Evolutionary conservation across 2,797 vertebrate genomes (phyloP).

Genomic region (Capromys pilorides): DNA sequence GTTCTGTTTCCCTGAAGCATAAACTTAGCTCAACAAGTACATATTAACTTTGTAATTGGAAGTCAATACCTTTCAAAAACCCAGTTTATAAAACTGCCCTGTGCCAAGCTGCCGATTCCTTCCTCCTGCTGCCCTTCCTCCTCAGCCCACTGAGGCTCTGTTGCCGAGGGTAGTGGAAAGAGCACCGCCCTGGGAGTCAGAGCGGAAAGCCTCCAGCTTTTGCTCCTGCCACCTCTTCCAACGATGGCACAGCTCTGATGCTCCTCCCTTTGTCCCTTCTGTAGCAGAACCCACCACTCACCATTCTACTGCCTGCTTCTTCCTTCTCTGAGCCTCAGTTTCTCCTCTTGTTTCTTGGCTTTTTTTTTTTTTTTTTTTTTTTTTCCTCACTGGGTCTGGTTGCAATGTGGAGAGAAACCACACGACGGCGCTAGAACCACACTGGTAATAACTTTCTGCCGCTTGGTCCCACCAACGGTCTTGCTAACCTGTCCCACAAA

Average conservation of each 20-base stretch:
- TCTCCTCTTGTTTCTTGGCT: not conserved
- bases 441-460: slow-evolving; percentile 35
- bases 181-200: not conserved
- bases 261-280: not conserved
- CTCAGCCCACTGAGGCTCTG: not conserved
- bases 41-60: not conserved
- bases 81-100: not conserved
- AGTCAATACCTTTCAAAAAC: not conserved
- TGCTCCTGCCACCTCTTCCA: not conserved
- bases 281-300: not conserved
- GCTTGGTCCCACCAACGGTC: rapidly evolving
- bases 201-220: not conserved
- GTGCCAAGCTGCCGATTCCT: not conserved
- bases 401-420: not conserved
- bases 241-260: not conserved
- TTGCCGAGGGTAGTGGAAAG: not conserved
- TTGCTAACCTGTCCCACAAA: not conserved
- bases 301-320: not conserved
- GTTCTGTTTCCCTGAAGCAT: not conserved
- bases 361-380: not conserved
- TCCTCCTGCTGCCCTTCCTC: not conserved
- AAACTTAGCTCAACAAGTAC: not conserved
- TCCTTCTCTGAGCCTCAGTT: not conserved
- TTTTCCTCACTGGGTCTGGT: not conserved
- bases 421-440: slow-evolving; percentile 59